These are phyloP conservation scores for Monopterus albus DNA, from an alignment of 2,113 vertebrate species.

Conservation along the genomic window DNA sequence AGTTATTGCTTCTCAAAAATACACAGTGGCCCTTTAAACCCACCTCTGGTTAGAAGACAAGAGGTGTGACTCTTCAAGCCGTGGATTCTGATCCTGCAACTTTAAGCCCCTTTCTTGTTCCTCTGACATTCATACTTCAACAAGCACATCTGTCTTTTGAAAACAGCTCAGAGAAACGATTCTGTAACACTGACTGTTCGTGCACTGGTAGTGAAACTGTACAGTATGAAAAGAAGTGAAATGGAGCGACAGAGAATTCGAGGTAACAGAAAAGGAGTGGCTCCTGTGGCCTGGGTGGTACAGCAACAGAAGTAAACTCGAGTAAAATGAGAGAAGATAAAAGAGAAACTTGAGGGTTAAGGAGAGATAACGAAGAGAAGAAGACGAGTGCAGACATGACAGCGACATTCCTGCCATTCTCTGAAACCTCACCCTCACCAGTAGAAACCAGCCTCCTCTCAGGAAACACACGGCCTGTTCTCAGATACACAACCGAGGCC, in stretches of 20 bases:
- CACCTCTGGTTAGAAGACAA: too few relatives aligned
- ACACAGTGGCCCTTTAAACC: neutral
- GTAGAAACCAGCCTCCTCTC: neutral
- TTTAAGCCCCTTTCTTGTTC: neutral
- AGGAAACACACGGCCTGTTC: neutral
- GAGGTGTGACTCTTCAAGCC: too few relatives aligned
- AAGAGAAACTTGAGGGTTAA: neutral
- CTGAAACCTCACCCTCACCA: neutral
- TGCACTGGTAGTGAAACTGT: too few relatives aligned
- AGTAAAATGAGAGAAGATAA: neutral
- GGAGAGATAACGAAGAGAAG: neutral
- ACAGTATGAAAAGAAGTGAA: neutral
- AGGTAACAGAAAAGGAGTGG: neutral
- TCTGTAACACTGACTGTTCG: too few relatives aligned
- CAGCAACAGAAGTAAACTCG: neutral
- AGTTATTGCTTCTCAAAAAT: neutral
- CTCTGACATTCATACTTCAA: neutral
- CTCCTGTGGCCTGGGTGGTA: too few relatives aligned
- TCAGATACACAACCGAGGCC: neutral
- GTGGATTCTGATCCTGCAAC: too few relatives aligned
- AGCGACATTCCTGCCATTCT: conserved; percentile 52
- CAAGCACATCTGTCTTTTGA: neutral
- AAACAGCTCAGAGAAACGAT: too few relatives aligned
- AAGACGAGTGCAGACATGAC: conserved; percentile 59
- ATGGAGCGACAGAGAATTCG: neutral